A percentile compares a stretch with the other conserved stretches of the same genome.
Evolutionary conservation across 1,140 invertebrate genomes (phyloP).

Genomic region (Drosophila bipectinata): DNA sequence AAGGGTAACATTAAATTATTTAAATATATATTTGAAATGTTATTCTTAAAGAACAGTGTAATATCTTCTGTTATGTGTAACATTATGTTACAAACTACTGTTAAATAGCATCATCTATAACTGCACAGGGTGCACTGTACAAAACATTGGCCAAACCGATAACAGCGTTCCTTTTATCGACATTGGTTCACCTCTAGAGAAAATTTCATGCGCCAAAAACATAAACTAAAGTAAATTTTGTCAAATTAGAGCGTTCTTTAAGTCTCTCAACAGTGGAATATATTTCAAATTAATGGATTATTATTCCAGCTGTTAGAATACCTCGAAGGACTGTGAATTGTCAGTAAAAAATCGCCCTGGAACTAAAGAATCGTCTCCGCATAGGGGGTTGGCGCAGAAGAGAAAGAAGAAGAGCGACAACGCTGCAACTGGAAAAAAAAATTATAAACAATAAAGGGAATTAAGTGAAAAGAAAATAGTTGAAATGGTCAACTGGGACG

Average conservation of each 20-base stretch:
- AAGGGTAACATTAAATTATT: background rate
- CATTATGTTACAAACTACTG: background rate
- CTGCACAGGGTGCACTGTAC: background rate
- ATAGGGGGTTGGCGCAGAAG: background rate
- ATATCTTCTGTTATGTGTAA: background rate
- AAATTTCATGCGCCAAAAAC: slow-evolving; percentile 55
- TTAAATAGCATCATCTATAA: background rate
- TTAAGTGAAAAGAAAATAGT: slow-evolving; percentile 5
- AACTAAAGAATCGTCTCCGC: background rate
- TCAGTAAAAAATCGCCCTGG: background rate
- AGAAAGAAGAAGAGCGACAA: slow-evolving; percentile 35
- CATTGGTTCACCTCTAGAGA: slow-evolving; percentile 24
- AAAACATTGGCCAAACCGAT: background rate
- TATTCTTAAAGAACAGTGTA: no score
- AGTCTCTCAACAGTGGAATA: background rate
- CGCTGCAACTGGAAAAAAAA: slow-evolving; percentile 22
- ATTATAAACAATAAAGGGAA: background rate
- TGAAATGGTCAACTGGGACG: background rate
- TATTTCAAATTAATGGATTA: background rate
- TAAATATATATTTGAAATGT: background rate
- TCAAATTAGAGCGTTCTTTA: slow-evolving; percentile 7
- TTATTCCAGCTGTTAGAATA: background rate
- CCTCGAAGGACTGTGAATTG: background rate
- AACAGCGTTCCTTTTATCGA: background rate
- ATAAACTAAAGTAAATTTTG: slow-evolving; percentile 38